Percentiles rank a stretch among this genome's conserved stretches.
Conservation (phyloP, 1,140 invertebrate genomes). For the Pinna nobilis region DNA sequence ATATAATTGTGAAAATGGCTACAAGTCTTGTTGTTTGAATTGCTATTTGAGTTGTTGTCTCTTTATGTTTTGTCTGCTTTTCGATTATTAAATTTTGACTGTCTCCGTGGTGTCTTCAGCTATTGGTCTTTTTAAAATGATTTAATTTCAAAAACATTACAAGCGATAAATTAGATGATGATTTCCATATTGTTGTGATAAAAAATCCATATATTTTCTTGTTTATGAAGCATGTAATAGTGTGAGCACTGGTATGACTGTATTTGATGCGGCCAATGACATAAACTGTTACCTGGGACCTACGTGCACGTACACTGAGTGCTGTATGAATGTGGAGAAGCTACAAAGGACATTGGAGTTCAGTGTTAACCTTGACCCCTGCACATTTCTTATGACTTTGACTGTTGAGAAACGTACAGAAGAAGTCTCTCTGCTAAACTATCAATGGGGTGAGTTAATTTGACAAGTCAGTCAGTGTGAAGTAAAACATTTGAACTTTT, state of each 20-base stretch:
- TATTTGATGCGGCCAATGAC: background rate
- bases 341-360: conserved; percentile 4
- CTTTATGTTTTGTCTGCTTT: too few relatives aligned
- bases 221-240: background rate
- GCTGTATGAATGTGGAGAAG: conserved; percentile 1
- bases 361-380: conserved; percentile 11
- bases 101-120: background rate
- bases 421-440: background rate
- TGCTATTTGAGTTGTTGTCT: too few relatives aligned
- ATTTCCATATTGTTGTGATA: background rate
- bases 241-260: background rate
- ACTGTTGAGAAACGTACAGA: background rate
- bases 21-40: too few relatives aligned
- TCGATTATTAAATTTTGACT: background rate
- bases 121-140: background rate
- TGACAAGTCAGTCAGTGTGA: background rate
- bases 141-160: background rate
- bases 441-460: conserved; percentile 11
- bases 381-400: conserved; percentile 19
- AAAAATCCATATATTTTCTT: too few relatives aligned
- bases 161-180: background rate
- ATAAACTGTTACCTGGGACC: conserved; percentile 9
- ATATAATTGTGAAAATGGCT: too few relatives aligned
- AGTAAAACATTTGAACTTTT: background rate
- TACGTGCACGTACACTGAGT: background rate